Base-by-base conservation (phyloP, 1,140 invertebrate genomes). In the Drosophila ogumai region DNA sequence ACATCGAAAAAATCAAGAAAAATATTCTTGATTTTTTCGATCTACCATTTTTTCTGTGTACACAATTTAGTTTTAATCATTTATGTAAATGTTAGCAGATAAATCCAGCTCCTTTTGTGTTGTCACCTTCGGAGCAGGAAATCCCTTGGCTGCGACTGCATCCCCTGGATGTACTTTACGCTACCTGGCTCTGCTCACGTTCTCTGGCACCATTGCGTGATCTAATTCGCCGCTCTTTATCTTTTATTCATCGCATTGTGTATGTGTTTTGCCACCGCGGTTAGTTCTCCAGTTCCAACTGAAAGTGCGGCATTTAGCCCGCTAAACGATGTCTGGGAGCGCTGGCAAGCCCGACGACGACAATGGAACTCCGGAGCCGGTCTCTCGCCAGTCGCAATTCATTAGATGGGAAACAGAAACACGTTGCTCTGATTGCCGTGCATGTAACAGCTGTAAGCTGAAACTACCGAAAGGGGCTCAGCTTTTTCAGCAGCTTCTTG, bases 371-470 rank as follows among this genome's bases (percentile, higher is more conserved):
- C 50, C 32, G 50, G 50, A 54, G 13, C 19, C 50, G 1, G 31
- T 56, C 12, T 49, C 61, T 36, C 25, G 52, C 43, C 52, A 69
- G 57, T 69, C 57, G 65, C 75, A 82, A 84, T 82, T 82, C 81
- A 82, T 71, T 73, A 65, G 58, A 81, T 77, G 50, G 19, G 19
- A 54, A 54, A 81, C 68, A 54, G 59, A 75, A 82, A 82, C 75
- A 80, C 77, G 67, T 72, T 61, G 65, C 69, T 63, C 65, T 80
- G 64, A 82, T 82, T 87, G 79, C 73, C 59, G 50, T 59, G 69
- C 81, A 73, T 65, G 55, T 72, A 52, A 59, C 34, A 52, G 56
- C 40, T 60, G 67, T 72, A 80, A 52, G 56, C 40, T 60, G 67
- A 75, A 80, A 64, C 73, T 73, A 65, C 60, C 61, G 54, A 69